Percentiles rank a stretch among this genome's conserved stretches.
These are phyloP conservation scores for Setophaga petechia DNA, from an alignment of 2,113 vertebrate genomes.

Conservation along the genomic window DNA sequence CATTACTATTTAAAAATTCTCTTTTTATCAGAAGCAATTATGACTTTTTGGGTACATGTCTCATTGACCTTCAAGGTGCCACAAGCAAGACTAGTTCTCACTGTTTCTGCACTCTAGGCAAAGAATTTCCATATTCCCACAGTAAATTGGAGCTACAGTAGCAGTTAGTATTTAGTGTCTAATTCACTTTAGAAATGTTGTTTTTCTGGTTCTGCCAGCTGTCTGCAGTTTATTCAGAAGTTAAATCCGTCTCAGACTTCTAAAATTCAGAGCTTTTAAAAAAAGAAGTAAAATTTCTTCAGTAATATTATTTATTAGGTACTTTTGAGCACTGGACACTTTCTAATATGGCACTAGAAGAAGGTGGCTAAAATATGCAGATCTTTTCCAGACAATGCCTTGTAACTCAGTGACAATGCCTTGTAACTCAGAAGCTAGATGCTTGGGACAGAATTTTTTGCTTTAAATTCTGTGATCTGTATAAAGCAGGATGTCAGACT, in stretches of 20 bases:
- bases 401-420: not conserved
- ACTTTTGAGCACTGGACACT: not conserved
- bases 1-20: not conserved
- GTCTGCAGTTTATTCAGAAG: not conserved
- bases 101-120: not conserved
- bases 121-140: not conserved
- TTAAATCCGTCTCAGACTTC: not conserved
- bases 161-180: not conserved
- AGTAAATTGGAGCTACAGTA: not conserved
- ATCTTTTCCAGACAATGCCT: not conserved
- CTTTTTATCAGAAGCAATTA: not conserved
- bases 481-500: not conserved
- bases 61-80: not conserved
- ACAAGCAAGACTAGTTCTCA: not conserved
- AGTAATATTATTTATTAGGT: not conserved
- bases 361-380: not conserved
- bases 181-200: not conserved
- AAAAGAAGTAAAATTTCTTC: not conserved
- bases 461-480: not conserved
- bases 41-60: not conserved
- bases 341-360: not conserved
- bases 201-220: not conserved
- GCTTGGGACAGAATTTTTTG: not conserved
- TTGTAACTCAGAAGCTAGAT: not conserved
- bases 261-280: not conserved